Conservation (phyloP, 2,113 vertebrate species). For the Salvelinus alpinus region DNA sequence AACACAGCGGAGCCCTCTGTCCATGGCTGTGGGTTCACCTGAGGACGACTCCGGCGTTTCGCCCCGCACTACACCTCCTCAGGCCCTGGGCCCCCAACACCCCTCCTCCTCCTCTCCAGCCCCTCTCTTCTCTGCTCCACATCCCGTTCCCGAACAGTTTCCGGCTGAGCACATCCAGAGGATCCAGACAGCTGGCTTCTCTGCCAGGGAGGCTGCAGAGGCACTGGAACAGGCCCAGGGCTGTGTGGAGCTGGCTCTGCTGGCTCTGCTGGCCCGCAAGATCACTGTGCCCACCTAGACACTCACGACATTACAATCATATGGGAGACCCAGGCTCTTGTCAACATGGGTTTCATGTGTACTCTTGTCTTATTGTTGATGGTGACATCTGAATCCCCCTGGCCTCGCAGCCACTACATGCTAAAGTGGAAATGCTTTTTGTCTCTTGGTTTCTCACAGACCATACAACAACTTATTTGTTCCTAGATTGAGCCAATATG, state of each 20-base stretch:
- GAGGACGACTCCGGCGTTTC: slow-evolving; percentile 47
- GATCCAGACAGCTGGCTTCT: slow-evolving; percentile 88
- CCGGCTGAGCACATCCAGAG: slow-evolving; percentile 74
- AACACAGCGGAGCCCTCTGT: slow-evolving; percentile 45
- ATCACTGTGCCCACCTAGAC: slow-evolving; percentile 90
- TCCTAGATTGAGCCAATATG: slow-evolving; percentile 54
- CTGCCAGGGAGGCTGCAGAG: slow-evolving; percentile 82
- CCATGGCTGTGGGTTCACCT: slow-evolving; percentile 45
- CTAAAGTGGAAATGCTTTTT: slow-evolving; percentile 40
- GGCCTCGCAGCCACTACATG: slow-evolving; percentile 32
- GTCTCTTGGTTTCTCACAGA: slow-evolving; percentile 45
- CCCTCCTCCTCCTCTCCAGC: slow-evolving; percentile 34
- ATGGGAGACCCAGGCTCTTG: slow-evolving; percentile 40
- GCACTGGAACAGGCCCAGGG: slow-evolving; percentile 87
- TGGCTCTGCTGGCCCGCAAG: slow-evolving; percentile 88
- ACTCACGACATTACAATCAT: slow-evolving; percentile 39
- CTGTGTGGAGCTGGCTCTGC: slow-evolving; percentile 89
- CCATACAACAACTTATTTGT: slow-evolving; percentile 43
- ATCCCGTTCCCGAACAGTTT: slow-evolving; percentile 44
- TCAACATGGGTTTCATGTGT: slow-evolving; percentile 57
- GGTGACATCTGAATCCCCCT: slow-evolving; percentile 40
- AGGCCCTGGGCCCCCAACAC: slow-evolving; percentile 37
- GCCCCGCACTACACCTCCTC: slow-evolving; percentile 27
- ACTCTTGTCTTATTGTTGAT: slow-evolving; percentile 47
- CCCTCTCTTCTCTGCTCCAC: slow-evolving; percentile 30